Evolutionary conservation across 2,888 invertebrate species (phyloP).

Genomic region (Sminthurides aquaticus): DNA sequence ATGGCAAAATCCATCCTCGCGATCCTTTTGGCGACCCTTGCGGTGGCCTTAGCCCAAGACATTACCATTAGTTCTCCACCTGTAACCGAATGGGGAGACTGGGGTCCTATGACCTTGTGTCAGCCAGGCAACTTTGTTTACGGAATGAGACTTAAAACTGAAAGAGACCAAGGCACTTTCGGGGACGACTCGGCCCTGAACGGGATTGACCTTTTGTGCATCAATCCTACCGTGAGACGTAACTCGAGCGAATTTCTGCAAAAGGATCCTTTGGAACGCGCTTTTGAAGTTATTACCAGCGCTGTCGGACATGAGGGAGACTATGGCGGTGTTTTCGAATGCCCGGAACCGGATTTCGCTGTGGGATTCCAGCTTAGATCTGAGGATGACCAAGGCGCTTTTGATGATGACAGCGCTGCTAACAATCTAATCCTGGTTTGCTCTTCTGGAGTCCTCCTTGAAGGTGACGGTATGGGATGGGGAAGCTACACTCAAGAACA

Average conservation of each 20-base stretch:
- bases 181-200: conserved; percentile 22
- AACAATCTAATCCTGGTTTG: conserved; percentile 21
- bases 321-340: conserved; percentile 30
- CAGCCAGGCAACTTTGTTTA: conserved; percentile 29
- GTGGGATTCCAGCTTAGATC: conserved; percentile 38
- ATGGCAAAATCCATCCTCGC: neutral
- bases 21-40: neutral
- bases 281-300: conserved; percentile 21
- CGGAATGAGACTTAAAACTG: conserved; percentile 33
- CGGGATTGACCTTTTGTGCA: conserved; percentile 18
- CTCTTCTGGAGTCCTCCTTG: conserved; percentile 2
- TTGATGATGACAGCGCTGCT: conserved; percentile 26
- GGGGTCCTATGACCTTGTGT: conserved; percentile 31
- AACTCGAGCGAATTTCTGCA: conserved; percentile 6
- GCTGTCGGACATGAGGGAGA: conserved; percentile 32
- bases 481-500: conserved; percentile 16
- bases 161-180: conserved; percentile 23
- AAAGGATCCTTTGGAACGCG: neutral
- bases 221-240: neutral
- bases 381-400: conserved; percentile 25
- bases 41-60: neutral
- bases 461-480: conserved; percentile 9
- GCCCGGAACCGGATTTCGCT: conserved; percentile 26
- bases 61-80: conserved; percentile 24
- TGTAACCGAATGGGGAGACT: conserved; percentile 36